These are phyloP conservation scores for Pipa parva DNA, from an alignment of 2,113 vertebrate species.

Conservation along the genomic window DNA sequence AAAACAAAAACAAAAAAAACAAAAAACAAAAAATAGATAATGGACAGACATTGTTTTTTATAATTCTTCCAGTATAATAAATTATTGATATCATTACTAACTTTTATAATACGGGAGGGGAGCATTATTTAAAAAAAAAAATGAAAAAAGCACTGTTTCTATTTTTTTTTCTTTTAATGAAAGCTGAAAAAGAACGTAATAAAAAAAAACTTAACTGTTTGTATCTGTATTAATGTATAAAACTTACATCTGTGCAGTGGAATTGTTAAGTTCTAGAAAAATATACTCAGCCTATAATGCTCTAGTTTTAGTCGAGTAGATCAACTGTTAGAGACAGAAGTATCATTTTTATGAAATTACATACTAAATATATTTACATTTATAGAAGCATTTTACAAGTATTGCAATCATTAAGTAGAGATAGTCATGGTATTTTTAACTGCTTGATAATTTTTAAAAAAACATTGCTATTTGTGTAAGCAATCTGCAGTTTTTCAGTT, in stretches of 20 bases:
- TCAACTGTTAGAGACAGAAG: conserved; percentile 81
- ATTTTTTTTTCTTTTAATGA: conserved; percentile 87
- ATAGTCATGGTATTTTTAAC: conserved; percentile 82
- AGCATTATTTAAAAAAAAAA: conserved; percentile 69
- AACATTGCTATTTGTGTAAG: conserved; percentile 74
- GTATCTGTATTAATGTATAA: conserved; percentile 82
- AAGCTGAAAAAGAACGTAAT: conserved; percentile 71
- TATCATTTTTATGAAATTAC: conserved; percentile 88
- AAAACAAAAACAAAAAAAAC: conserved; percentile 11
- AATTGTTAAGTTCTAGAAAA: conserved; percentile 87
- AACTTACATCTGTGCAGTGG: conserved; percentile 91
- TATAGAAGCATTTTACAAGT: conserved; percentile 89
- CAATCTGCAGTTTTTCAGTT: conserved; percentile 82
- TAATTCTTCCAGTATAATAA: conserved; percentile 91
- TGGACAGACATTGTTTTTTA: conserved; percentile 86
- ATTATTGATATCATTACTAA: conserved; percentile 91
- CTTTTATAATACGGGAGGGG: conserved; percentile 92
- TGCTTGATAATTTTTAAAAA: conserved; percentile 76
- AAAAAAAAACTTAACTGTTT: conserved; percentile 76
- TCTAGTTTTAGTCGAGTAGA: conserved; percentile 90
- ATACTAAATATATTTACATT: conserved; percentile 83
- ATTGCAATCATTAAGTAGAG: conserved; percentile 82
- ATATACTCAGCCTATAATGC: conserved; percentile 77
- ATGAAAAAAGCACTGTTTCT: conserved; percentile 81
- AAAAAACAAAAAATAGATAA: conserved; percentile 66